Base-by-base conservation (phyloP, 2,888 invertebrate genomes). In the Epinotia brunnichana region DNA sequence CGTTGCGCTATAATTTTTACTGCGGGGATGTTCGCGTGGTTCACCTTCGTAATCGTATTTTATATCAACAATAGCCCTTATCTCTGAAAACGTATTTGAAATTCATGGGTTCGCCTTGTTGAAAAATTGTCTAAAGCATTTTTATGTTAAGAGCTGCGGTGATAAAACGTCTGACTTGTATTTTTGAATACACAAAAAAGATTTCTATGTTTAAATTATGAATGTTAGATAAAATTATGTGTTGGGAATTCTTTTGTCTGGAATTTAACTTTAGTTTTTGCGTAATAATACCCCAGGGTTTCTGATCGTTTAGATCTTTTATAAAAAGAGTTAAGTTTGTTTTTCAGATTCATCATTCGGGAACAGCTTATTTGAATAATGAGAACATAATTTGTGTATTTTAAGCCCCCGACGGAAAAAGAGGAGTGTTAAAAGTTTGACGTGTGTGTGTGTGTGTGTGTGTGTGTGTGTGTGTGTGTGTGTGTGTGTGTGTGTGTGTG, bases 1-100 rank as follows among this genome's bases (percentile, higher is more conserved):
- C 88, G 88, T 89, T 88, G 86, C 88, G 90, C 90, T 90, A 88
- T 90, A 90, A 90, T 91, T 91, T 92, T 90, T 91, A 91, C 84
- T 83, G 85, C 79, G 79, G 81, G 78, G 86, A 80, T 81, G 82
- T 82, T 91, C 82, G 92, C 92, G 91, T 92, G 92, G 90, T 80
- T 85, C 82, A 84, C 79, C 86, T 83, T 85, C 88, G 89, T 92
- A 87, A 91, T 91, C 91, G 86, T 91, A 90, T 88, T 90, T 91
- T 90, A 90, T 89, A 89, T 91, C 87, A 88, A 89, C 90, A 90
- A 89, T 85, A 84, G 83, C 85, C 85, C 90, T 91, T 91, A 90
- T 90, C 90, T 89, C 81, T 87, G 87, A 88, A 89, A 90, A 86
- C 86, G 87, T 88, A 90, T 90, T 91, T 89, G 88, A 89, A 90